Evolutionary conservation across 2,888 invertebrate genomes (phyloP).

Genomic region (Aquatica leii): DNA sequence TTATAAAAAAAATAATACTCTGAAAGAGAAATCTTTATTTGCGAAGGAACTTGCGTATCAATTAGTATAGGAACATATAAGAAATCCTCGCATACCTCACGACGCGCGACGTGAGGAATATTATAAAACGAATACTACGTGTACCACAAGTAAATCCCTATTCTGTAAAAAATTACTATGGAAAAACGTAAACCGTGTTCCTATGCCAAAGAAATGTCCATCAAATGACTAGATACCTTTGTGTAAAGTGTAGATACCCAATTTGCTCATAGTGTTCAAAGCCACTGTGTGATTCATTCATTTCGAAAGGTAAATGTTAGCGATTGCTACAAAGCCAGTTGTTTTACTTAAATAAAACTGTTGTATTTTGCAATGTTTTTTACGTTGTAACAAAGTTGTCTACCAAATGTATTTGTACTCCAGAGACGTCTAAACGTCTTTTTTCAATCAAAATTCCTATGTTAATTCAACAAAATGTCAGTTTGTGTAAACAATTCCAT

Average conservation of each 20-base stretch:
- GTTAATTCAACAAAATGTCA: too few relatives aligned
- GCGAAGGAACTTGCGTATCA: not conserved
- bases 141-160: conserved; percentile 75
- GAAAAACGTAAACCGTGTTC: conserved; percentile 70
- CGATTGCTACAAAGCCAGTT: too few relatives aligned
- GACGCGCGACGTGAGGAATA: not conserved
- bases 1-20: not conserved
- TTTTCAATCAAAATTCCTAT: too few relatives aligned
- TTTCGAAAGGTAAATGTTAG: too few relatives aligned
- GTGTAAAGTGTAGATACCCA: conserved; percentile 19
- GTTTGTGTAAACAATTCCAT: too few relatives aligned
- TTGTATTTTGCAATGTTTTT: too few relatives aligned
- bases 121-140: not conserved
- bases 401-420: too few relatives aligned
- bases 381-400: too few relatives aligned
- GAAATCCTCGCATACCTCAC: not conserved
- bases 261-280: conserved; percentile 24
- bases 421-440: too few relatives aligned
- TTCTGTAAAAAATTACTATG: conserved; percentile 61
- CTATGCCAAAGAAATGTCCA: conserved; percentile 53
- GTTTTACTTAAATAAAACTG: too few relatives aligned
- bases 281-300: too few relatives aligned
- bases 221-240: conserved; percentile 1
- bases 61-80: not conserved
- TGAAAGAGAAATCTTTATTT: not conserved